Percentiles rank a stretch among this genome's conserved stretches.
Evolutionary conservation across 2,888 invertebrate species (phyloP).

Genomic region (Mythimna impura): DNA sequence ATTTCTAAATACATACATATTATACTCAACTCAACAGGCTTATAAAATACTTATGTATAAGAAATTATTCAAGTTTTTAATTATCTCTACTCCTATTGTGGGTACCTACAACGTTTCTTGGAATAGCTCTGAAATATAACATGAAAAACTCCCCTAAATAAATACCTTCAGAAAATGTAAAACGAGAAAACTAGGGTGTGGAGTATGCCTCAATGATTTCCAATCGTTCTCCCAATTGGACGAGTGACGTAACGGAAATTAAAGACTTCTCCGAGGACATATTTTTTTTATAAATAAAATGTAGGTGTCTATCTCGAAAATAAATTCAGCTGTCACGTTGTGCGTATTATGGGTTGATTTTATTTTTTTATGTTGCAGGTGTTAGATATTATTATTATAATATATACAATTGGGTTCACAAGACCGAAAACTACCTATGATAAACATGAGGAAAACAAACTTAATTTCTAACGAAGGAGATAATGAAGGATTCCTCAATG

Average conservation of each 20-base stretch:
- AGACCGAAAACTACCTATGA: background rate
- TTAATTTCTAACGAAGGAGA: background rate
- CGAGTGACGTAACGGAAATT: constrained; percentile 90
- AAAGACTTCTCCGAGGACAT: constrained; percentile 82
- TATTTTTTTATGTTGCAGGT: constrained; percentile 30
- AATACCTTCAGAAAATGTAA: constrained; percentile 69
- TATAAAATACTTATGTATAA: background rate
- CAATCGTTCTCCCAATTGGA: constrained; percentile 87
- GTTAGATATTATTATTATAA: background rate
- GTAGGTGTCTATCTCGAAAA: constrained; percentile 57
- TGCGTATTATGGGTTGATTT: constrained; percentile 52
- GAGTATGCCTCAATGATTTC: constrained; percentile 83
- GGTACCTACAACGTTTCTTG: constrained; percentile 6
- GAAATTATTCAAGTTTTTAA: constrained; percentile 3
- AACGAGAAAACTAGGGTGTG: constrained; percentile 73
- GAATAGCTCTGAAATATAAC: constrained; percentile 11
- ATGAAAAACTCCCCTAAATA: constrained; percentile 38
- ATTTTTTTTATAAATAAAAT: constrained; percentile 72
- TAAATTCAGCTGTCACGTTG: constrained; percentile 56
- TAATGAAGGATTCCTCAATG: background rate
- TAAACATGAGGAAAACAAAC: background rate
- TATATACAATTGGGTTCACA: background rate
- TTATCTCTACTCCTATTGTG: constrained; percentile 2
- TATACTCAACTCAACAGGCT: background rate
- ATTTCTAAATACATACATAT: too few species aligned